Evolutionary conservation across 2,888 invertebrate species (phyloP).

Genomic region (Siphlonurus alternatus): DNA sequence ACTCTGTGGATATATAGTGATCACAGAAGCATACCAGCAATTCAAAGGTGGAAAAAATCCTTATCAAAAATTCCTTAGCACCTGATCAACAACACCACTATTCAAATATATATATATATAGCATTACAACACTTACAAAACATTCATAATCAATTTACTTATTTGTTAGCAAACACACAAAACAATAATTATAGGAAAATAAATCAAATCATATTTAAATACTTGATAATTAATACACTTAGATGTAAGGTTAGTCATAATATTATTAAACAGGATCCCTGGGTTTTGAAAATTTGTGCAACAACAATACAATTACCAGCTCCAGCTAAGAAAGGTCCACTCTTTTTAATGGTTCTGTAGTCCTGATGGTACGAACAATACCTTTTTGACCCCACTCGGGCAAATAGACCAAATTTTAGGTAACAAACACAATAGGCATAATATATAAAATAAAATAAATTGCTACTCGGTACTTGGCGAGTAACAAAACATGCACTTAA

Average conservation of each 20-base stretch:
- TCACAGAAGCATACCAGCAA: background rate
- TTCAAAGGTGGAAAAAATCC: background rate
- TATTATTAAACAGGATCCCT: slow-evolving; percentile 1
- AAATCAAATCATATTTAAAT: background rate
- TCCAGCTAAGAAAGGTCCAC: background rate
- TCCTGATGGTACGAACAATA: too few relatives aligned
- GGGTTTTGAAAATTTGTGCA: background rate
- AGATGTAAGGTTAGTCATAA: slow-evolving; percentile 1
- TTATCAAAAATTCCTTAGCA: background rate
- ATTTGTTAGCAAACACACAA: background rate
- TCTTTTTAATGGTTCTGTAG: too few relatives aligned
- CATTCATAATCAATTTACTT: background rate
- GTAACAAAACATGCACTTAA: background rate
- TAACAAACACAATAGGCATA: background rate
- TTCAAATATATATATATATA: background rate
- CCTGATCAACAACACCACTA: background rate
- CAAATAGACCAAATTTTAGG: background rate
- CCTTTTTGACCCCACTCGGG: too few relatives aligned
- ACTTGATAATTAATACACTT: background rate
- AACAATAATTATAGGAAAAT: background rate
- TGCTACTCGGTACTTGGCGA: background rate
- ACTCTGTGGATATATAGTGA: background rate
- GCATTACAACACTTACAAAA: background rate
- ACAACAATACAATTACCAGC: background rate
- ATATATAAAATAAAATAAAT: too few relatives aligned